Evolutionary conservation across 2,888 invertebrate species (phyloP), one percentile per base, ranked within the genome.

Genomic region (Nomada hirtipes): DNA sequence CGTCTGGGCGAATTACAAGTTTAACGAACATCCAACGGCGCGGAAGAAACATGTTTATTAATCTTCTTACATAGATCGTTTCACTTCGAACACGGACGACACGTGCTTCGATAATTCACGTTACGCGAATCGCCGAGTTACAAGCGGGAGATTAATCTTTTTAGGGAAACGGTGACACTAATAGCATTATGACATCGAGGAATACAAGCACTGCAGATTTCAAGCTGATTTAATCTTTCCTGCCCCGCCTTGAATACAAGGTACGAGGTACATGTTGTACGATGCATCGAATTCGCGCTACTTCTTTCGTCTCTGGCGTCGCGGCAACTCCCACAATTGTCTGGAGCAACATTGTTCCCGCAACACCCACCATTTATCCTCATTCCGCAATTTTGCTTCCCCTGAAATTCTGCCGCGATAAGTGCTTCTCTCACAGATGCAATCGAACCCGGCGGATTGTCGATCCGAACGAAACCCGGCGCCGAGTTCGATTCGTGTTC

Each of bases 401-500:
- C 1, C 52, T 1, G 7, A 18, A 42, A 26, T 55, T 42, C 11
- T n/a, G 7, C 18, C 4, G 29, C 15, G 52, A 44, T 26, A 9
- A 23, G 15, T 9, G 23, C 23, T 42, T 42, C 20, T 53, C 52
- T 26, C 18, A 42, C 13, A 7, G 11, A 11, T 47, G 18, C 3
- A 18, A 36, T 36, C 52, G n/a, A 36, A 29, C 18, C 36, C n/a
- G 42, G 72, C 23, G 60, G n/a, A 4, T 53, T 53, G 47, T 53
- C 26, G 11, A 57, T 50, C 59, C 57, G 63, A 64, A 59, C 36
- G 20, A 55, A 44, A 47, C 68, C 71, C 44, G 64, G 3, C 10
- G 2, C 55, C 55, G 20, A 50, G 79, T 69, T 74, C 76, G 76
- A 86, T 76, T 80, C 84, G 73, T 63, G 79, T 64, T 81, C 78